Evolutionary conservation across 2,888 invertebrate genomes (phyloP), one percentile per base, ranked within the genome.

Genomic region (Pyrochroa serraticornis): DNA sequence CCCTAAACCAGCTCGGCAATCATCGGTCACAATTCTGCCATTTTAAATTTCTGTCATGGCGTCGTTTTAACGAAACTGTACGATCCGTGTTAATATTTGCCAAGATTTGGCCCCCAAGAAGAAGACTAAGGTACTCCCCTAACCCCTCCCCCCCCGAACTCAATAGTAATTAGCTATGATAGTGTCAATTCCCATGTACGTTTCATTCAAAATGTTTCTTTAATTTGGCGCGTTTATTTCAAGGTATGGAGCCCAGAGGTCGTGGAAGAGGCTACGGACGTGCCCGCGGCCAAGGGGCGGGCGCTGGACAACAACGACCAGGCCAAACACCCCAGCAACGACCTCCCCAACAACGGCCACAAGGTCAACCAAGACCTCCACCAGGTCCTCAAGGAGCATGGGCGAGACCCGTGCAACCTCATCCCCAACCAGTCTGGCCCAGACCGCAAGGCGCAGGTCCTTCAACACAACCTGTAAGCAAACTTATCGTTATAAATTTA

Each of bases 231-330:
- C n/a, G n/a, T n/a, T n/a, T n/a, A n/a, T n/a, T n/a, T n/a, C n/a
- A n/a, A n/a, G n/a, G n/a, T n/a, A 39, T 53, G 48, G 62, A 65
- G 50, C 46, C 39, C 22, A 46, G 58, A 7, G 66, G 68, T 0
- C 56, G 69, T 1, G 70, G 69, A 6, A 51, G 71, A 42, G 70
- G 63, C 3, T 63, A 65, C n/a, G 68, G 69, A 0, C 58, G 66
- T 1, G 60, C 59, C 9, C 46, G 60, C 12, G 62, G 55, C 13
- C 22, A 22, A 5, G 5, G 3, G 5, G 7, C 9, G 8, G 10
- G 32, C 12, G 39, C 38, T 7, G 32, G 13, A 2, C 53, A 22
- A 37, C 47, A 47, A 31, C 36, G 8, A 1, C 49, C 6, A 13
- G 14, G 36, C 8, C 48, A 38, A 49, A 41, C 48, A 7, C 58